Evolutionary conservation across 23 tunicate species (phyloP), one percentile per base, ranked within the genome.

Genomic region (Ciona savignyi): DNA sequence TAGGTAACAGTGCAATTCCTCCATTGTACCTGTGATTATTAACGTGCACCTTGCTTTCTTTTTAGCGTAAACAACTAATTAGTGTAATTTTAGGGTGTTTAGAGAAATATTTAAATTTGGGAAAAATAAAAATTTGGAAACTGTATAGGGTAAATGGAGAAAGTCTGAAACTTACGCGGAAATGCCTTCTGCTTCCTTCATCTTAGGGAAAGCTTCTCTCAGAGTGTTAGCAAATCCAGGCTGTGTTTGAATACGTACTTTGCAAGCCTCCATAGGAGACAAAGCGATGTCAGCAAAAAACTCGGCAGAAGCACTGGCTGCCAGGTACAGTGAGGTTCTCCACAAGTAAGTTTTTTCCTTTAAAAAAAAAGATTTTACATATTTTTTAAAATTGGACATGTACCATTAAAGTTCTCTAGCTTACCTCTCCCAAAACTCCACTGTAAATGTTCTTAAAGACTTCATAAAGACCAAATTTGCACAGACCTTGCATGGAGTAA

Each of bases 381-480:
- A 42, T n/a, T n/a, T n/a, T n/a, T n/a, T n/a, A n/a, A n/a, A n/a
- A n/a, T n/a, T n/a, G n/a, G n/a, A n/a, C n/a, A n/a, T n/a, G n/a
- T n/a, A n/a, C n/a, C n/a, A n/a, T n/a, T n/a, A n/a, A n/a, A n/a
- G n/a, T n/a, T n/a, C 61, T 42, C 15, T 42, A 9, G 15, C 81
- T 76, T 62, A 83, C 88, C 61, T 83, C 92, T 60, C 99, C 99
- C 0, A 95, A 24, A 21, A 89, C 26, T 19, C 70, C 30, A 26
- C 96, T 79, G 81, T 95, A 95, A 35, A 95, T 62, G 60, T 75
- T 79, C 51, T 95, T 95, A 68, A 95, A 95, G 33, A 95, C 95
- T 84, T 95, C 99, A 80, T 95, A 95, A 62, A 95, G 88, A 33
- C 99, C 99, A 60, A 95, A 95, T 74, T 95, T 95, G 88, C 99